These are phyloP conservation scores for Apostichopus californicus DNA, from an alignment of 35 echinoderm and acorn worm species.

Conservation along the genomic window DNA sequence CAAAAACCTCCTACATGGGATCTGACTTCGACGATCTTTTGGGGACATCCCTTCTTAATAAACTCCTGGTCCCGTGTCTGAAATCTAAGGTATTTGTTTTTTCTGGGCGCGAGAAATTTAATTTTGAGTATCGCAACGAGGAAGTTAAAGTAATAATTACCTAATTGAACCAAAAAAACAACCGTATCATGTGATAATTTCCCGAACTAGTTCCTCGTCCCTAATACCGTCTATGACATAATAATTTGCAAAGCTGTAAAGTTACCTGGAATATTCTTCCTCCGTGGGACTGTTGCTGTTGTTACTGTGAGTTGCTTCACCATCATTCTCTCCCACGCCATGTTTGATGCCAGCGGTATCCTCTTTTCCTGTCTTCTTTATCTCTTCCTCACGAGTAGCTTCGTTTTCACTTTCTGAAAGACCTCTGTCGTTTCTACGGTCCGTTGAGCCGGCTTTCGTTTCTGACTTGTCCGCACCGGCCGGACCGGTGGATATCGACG, in stretches of 20 bases:
- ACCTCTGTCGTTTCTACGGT: not conserved
- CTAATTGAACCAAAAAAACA: not conserved
- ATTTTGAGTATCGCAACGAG: no score
- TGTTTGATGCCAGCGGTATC: not conserved
- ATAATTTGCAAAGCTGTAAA: not conserved
- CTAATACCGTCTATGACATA: no score
- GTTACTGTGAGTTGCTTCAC: not conserved
- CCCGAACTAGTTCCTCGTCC: no score
- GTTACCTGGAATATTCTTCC: slow-evolving; percentile 27
- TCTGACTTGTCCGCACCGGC: no score
- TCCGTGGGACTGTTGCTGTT: slow-evolving; percentile 11
- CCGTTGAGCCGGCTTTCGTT: not conserved
- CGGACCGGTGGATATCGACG: no score
- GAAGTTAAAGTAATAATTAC: no score
- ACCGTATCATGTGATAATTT: not conserved
- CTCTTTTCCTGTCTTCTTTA: not conserved
- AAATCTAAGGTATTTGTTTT: no score
- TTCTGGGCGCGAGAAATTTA: no score
- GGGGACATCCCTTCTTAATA: no score
- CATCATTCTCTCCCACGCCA: not conserved
- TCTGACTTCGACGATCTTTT: no score
- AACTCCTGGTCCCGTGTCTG: no score
- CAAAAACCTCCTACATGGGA: no score
- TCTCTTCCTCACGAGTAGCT: not conserved
- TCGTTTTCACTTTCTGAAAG: not conserved